Evolutionary conservation across 2,113 vertebrate genomes (phyloP).

Genomic region (Eurystomus gularis): DNA sequence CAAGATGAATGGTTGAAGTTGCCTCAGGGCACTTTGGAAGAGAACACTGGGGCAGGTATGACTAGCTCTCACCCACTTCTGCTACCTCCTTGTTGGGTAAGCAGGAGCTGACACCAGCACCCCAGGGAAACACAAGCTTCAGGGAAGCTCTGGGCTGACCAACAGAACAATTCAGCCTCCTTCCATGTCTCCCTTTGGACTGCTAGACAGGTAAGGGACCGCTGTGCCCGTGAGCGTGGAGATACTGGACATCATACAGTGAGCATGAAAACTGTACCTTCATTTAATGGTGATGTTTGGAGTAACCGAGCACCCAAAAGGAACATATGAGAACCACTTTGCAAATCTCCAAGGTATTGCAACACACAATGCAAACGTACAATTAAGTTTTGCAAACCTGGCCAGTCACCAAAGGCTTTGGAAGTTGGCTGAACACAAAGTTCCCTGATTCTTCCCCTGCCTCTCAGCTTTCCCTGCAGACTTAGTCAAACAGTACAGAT

Average conservation of each 20-base stretch:
- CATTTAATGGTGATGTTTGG: neutral
- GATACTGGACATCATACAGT: accelerated
- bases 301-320: neutral
- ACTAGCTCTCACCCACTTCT: neutral
- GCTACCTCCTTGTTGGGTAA: neutral
- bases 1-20: neutral
- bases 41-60: neutral
- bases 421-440: constrained; percentile 55
- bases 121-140: neutral
- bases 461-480: constrained; percentile 32
- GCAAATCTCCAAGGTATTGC: neutral
- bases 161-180: neutral
- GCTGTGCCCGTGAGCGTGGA: accelerated
- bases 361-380: neutral
- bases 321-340: neutral
- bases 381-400: constrained; percentile 39
- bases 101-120: neutral
- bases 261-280: neutral
- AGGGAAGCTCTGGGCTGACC: neutral
- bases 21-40: neutral
- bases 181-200: neutral
- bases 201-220: neutral
- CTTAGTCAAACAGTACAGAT: constrained; percentile 11
- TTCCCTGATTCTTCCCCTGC: constrained; percentile 16
- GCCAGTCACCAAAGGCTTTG: constrained; percentile 37